Evolutionary conservation across 2,113 vertebrate genomes (phyloP), one percentile per base, ranked within the genome.

Genomic region (Microtus ochrogaster): DNA sequence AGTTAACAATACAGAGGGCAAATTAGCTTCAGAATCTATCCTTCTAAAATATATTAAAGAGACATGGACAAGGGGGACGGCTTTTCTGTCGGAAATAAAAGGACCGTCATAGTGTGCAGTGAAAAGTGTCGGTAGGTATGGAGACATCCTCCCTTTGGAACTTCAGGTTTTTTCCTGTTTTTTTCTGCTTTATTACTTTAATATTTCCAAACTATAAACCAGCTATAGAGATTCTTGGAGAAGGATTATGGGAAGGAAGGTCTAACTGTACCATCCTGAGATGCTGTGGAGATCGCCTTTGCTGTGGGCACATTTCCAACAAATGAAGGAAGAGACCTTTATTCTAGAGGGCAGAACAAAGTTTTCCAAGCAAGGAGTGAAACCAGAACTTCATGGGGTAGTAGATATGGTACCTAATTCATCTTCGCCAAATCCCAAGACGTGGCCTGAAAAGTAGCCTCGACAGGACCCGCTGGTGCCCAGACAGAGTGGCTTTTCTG

Each of bases 371-470:
- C 0, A 70, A 94, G 87, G 22, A 84, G 30, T 44, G 88, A 90
- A 49, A 74, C 73, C 4, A 83, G 17, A 66, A 87, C 49, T 81
- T 52, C 88, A 36, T 10, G 96, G 66, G 49, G 70, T 4, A 79
- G 70, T 87, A 92, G 73, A 9, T 94, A 95, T 92, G 88, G n/a
- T 98, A 99, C 99, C 99, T 98, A 99, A 98, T 98, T 99, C 99
- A 94, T 99, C 99, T 98, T 99, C 99, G 97, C 99, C 99, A 95
- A 99, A 99, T 98, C 99, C 99, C 98, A 99, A 97, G 97, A 99
- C 98, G 96, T 99, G 99, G 93, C 99, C 99, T 28, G 99, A 98
- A 90, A 99, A 99, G 91, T 98, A 99, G 66, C 99, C 99, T 98
- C 99, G 99, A 96, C 99, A 99, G 39, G 99, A 99, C 33, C 98